Percentiles rank a stretch among this genome's conserved stretches.
Evolutionary conservation across 2,113 vertebrate genomes (phyloP).

Genomic region (Spilogale gracilis): DNA sequence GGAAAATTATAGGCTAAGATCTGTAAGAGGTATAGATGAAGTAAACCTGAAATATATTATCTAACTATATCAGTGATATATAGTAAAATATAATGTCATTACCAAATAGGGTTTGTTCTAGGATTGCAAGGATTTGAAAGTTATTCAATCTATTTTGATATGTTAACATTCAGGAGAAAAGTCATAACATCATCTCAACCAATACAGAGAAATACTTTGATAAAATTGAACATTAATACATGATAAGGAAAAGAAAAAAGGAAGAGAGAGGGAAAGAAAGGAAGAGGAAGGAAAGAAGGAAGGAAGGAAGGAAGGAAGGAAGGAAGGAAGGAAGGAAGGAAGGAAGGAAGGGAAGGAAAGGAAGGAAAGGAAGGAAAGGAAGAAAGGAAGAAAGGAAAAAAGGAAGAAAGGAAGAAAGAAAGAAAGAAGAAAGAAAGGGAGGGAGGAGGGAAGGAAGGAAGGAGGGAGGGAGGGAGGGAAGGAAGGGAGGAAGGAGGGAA

Average conservation of each 20-base stretch:
- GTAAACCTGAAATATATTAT: not conserved
- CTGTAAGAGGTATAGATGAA: not conserved
- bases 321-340: no score
- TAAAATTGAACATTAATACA: not conserved
- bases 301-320: not conserved
- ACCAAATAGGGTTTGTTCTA: not conserved
- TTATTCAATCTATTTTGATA: not conserved
- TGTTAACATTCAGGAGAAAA: not conserved
- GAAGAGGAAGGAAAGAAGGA: not conserved
- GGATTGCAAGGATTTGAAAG: not conserved
- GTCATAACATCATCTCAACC: not conserved
- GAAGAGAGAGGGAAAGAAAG: not conserved
- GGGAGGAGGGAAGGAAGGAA: not conserved
- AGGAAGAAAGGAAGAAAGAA: not conserved
- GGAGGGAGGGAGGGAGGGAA: not conserved
- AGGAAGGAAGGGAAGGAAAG: no score
- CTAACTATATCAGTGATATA: not conserved
- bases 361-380: not conserved
- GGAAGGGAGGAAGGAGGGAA: no score
- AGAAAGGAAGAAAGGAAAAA: not conserved
- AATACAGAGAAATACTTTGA: not conserved
- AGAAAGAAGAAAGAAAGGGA: not conserved
- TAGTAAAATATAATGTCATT: not conserved
- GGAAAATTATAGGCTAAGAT: not conserved
- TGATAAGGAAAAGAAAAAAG: not conserved